Conservation (phyloP, 2,797 vertebrate genomes). For the Cygnus olor region DNA sequence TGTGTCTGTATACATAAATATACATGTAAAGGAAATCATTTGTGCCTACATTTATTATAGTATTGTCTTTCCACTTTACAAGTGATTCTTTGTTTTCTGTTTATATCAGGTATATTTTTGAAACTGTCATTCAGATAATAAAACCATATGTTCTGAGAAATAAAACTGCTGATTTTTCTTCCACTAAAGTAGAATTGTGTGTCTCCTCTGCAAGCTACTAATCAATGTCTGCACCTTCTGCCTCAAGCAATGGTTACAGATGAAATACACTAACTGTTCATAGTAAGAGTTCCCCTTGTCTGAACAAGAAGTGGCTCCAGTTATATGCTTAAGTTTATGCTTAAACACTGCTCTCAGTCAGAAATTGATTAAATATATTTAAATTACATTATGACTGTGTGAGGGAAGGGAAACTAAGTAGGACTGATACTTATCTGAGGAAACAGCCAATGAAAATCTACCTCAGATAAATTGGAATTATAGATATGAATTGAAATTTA, state of each 20-base stretch:
- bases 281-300: conserved; percentile 35
- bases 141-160: conserved; percentile 37
- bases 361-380: conserved; percentile 17
- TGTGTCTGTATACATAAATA: not conserved
- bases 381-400: not conserved
- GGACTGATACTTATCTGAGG: not conserved
- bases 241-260: conserved; percentile 38
- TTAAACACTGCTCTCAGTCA: conserved; percentile 37
- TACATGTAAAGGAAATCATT: not conserved
- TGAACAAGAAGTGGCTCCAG: conserved; percentile 45
- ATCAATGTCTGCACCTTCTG: conserved; percentile 61
- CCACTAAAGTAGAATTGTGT: conserved; percentile 29
- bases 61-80: not conserved
- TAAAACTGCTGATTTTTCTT: conserved; percentile 33
- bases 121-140: conserved; percentile 28
- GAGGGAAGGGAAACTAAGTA: not conserved
- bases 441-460: not conserved
- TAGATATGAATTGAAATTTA: not conserved
- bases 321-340: conserved; percentile 36
- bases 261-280: conserved; percentile 25
- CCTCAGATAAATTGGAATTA: not conserved
- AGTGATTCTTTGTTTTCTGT: conserved; percentile 12
- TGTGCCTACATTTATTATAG: not conserved
- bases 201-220: conserved; percentile 56
- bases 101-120: conserved; percentile 4